Base-by-base conservation (phyloP, 2,113 vertebrate genomes). In the Grallaria varia region DNA sequence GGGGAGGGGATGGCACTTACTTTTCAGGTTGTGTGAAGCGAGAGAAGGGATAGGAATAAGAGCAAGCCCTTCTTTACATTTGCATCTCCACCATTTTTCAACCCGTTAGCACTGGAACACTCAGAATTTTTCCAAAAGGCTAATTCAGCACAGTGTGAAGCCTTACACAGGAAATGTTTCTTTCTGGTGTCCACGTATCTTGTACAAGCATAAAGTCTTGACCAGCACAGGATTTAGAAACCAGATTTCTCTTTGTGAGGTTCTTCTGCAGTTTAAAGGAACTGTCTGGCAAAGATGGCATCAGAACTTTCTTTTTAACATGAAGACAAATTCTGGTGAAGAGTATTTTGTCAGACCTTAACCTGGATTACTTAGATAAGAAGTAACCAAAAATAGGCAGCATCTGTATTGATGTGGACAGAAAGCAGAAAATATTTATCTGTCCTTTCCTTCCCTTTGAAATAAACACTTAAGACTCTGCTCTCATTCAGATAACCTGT, bases 391-490 rank as follows among this genome's bases (percentile, higher is more conserved):
- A 94, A 94, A 49, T 55, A 87, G 68, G 20, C 59, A 86, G 42
- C 1, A 7, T 85, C 30, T 79, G 42, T 91, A 23, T 87, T 90
- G 5, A 14, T 40, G 67, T 55, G 59, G 64, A 88, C 1, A 5
- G 55, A 90, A 89, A 81, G 58, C 53, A 53, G 73, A 89, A 92
- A 97, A 94, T 97, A 82, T 93, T 95, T 95, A 74, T 91, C 59
- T 88, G 50, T 69, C 42, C 37, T 94, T 95, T 91, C 87, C 91
- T 93, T 95, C 53, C 74, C 85, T 94, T 83, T 91, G 90, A 93
- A 83, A 95, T 88, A 93, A 72, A 82, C 62, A 68, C 40, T 22
- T 39, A 55, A 55, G 47, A 27, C 55, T 64, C 23, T 95, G 72
- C 87, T 88, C 82, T 59, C 63, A 49, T 88, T 91, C 85, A 86